Conservation (phyloP, 2,113 vertebrate species). For the Aphyosemion australe region DNA sequence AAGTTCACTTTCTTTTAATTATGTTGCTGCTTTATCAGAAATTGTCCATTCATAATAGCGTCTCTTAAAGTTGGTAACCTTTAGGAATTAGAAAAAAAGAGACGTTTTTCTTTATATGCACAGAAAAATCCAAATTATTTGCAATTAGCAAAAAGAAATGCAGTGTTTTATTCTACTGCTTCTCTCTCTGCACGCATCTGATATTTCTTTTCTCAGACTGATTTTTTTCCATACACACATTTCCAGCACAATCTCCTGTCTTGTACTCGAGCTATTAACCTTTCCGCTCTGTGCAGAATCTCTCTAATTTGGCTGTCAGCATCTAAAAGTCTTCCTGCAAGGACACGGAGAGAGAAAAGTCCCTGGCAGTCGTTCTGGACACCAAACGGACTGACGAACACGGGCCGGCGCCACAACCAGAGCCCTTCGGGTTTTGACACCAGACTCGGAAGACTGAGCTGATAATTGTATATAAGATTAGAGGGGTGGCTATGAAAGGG, state of each 20-base stretch:
- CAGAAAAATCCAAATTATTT: too few relatives aligned
- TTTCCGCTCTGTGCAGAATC: conserved; percentile 65
- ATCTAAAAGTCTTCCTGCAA: conserved; percentile 68
- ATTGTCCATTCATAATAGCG: too few relatives aligned
- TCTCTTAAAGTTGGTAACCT: too few relatives aligned
- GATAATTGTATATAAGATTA: conserved; percentile 70
- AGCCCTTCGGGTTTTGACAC: conserved; percentile 52
- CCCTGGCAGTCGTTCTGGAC: conserved; percentile 35
- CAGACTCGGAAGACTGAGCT: conserved; percentile 55
- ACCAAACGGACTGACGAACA: conserved; percentile 32
- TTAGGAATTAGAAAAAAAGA: too few relatives aligned
- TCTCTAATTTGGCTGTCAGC: conserved; percentile 75
- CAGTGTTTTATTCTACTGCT: neutral
- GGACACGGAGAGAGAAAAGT: conserved; percentile 33
- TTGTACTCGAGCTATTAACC: conserved; percentile 71
- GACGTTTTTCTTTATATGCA: too few relatives aligned
- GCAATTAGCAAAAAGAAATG: too few relatives aligned
- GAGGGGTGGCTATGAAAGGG: conserved; percentile 55
- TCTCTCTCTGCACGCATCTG: neutral
- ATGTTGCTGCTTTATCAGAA: too few relatives aligned
- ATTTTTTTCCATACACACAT: conserved; percentile 8
- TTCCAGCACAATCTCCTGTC: conserved; percentile 36
- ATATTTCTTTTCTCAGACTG: conserved; percentile 15
- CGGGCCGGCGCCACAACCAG: conserved; percentile 33
- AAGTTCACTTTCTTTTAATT: too few relatives aligned